Conservation (phyloP, 1,140 invertebrate species). For the Lycorma delicatula region DNA sequence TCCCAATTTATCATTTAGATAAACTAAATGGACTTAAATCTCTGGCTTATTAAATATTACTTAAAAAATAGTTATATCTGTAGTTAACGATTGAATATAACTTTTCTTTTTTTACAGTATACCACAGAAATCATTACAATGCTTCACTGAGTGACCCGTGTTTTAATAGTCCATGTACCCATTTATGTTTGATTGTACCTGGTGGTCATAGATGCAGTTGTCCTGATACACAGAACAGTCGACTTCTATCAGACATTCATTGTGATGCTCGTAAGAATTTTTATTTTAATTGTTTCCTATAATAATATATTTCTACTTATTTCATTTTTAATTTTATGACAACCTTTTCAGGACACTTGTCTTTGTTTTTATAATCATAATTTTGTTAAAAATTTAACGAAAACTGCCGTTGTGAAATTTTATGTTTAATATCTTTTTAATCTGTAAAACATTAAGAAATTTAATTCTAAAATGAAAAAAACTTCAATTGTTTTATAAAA, state of each 20-base stretch:
- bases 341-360: not conserved
- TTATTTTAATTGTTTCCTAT: not conserved
- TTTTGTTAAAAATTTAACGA: not conserved
- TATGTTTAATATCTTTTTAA: not conserved
- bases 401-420: not conserved
- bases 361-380: not conserved
- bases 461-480: no score
- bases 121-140: slow-evolving; percentile 73
- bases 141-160: slow-evolving; percentile 64
- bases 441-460: not conserved
- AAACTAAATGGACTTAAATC: no score
- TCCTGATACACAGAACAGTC: slow-evolving; percentile 55
- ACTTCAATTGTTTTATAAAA: no score
- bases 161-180: slow-evolving; percentile 62
- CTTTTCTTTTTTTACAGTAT: slow-evolving; percentile 45
- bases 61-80: not conserved
- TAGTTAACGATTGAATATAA: not conserved
- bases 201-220: slow-evolving; percentile 79
- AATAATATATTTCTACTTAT: not conserved
- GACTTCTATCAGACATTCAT: slow-evolving; percentile 41
- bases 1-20: no score
- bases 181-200: slow-evolving; percentile 84
- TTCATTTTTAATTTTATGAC: no score
- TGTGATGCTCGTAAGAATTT: slow-evolving; percentile 59
- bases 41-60: not conserved